Percentiles rank a stretch among this genome's conserved stretches.
Conservation (phyloP, 2,797 vertebrate species). For the Sebastes ruberrimus region DNA sequence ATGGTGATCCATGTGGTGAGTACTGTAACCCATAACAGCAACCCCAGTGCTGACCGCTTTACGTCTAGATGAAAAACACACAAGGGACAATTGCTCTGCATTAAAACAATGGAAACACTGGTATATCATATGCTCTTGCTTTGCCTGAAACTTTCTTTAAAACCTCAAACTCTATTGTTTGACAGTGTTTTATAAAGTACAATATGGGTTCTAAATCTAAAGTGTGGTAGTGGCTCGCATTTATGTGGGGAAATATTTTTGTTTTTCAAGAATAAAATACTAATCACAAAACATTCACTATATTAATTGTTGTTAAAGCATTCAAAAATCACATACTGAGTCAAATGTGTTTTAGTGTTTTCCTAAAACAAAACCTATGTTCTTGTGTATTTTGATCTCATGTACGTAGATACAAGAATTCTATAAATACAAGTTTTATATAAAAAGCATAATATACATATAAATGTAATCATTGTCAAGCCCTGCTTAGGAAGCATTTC, state of each 20-base stretch:
- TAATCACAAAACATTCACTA: not conserved
- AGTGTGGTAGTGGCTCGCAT: not conserved
- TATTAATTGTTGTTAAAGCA: not conserved
- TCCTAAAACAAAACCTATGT: not conserved
- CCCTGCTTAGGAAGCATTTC: not conserved
- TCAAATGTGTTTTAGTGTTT: not conserved
- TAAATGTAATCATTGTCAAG: not conserved
- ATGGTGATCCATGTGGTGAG: slow-evolving; percentile 93
- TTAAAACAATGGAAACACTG: not conserved
- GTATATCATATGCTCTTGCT: not conserved
- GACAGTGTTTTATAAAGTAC: not conserved
- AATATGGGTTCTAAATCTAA: not conserved
- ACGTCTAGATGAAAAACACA: slow-evolving; percentile 82
- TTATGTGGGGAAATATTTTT: not conserved
- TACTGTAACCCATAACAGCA: slow-evolving; percentile 89
- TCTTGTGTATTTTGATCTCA: not conserved
- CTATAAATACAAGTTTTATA: not conserved
- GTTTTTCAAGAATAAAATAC: not conserved
- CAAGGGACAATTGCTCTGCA: not conserved
- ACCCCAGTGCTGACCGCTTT: slow-evolving; percentile 88
- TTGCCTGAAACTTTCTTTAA: not conserved
- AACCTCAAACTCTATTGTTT: not conserved
- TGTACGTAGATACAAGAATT: not conserved
- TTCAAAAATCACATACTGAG: not conserved
- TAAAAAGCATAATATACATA: not conserved